phyloP scores from a whole-genome alignment of 2,888 invertebrate species.

The Incurvaria masculella region DNA sequence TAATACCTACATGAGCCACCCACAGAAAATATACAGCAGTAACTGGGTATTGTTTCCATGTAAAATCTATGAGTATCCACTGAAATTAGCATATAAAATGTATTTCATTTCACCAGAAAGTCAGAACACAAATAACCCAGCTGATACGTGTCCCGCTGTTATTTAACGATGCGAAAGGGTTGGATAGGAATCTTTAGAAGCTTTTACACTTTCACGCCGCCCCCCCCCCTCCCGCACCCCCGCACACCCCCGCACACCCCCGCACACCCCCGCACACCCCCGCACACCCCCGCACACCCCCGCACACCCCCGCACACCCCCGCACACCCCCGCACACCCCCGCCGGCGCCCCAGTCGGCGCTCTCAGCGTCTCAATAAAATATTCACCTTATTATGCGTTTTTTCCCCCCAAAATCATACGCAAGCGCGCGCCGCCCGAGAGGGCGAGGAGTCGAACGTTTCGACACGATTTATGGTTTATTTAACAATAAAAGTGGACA shows the following conservation, averaged over 20 bases:
- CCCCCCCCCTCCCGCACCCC: constrained; percentile 37
- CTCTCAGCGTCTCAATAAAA: constrained; percentile 21
- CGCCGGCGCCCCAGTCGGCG: constrained; percentile 26
- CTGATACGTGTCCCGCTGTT: not conserved
- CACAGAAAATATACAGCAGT: no score
- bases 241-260: constrained; percentile 2
- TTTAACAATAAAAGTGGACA: constrained; percentile 49
- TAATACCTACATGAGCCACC: no score
- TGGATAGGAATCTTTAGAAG: constrained; percentile 32
- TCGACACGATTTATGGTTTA: constrained; percentile 54
- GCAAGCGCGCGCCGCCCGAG: constrained; percentile 31
- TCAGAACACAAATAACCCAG: no score
- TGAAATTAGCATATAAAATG: no score
- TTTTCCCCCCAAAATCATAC: constrained; percentile 26
- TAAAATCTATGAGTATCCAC: no score
- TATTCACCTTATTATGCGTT: constrained; percentile 27
- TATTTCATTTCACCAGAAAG: no score
- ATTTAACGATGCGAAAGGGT: not conserved
- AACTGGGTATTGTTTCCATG: no score
- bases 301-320: constrained; percentile 23
- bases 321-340: not conserved
- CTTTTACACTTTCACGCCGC: constrained; percentile 39
- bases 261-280: not conserved
- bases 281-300: constrained; percentile 16
- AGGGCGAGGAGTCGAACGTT: constrained; percentile 39